Evolutionary conservation across 1,140 invertebrate genomes (phyloP).

Genomic region (Vollenhovia emeryi): DNA sequence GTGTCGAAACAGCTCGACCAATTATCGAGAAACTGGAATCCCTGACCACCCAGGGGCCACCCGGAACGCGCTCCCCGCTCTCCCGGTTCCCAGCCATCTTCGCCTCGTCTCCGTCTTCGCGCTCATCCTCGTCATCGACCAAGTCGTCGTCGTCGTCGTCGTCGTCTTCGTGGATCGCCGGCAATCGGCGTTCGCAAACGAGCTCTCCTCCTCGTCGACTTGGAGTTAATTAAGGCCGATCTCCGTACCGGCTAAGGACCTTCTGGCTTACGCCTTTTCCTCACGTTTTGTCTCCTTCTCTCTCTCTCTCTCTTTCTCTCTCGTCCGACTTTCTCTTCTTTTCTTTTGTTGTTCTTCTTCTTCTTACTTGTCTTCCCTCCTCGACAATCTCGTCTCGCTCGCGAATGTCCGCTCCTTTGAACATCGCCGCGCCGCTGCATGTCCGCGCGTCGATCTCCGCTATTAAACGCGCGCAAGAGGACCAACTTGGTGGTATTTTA

Average conservation of each 20-base stretch:
- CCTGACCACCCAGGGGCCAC: constrained; percentile 82
- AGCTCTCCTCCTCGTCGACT: constrained; percentile 76
- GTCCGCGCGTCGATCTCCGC: constrained; percentile 48
- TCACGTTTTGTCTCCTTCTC: constrained; percentile 42
- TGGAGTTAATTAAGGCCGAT: constrained; percentile 85
- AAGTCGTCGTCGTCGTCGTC: constrained; percentile 28
- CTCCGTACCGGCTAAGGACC: constrained; percentile 80
- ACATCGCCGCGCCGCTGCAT: constrained; percentile 24
- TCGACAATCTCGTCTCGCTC: constrained; percentile 38
- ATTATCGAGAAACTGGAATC: constrained; percentile 86
- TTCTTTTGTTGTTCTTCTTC: constrained; percentile 26
- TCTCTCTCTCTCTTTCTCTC: constrained; percentile 7
- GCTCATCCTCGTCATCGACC: constrained; percentile 45
- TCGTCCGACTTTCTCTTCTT: constrained; percentile 1
- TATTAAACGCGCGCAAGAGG: constrained; percentile 53
- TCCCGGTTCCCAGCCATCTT: constrained; percentile 49
- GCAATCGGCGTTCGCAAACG: constrained; percentile 78
- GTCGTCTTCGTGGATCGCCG: constrained; percentile 50
- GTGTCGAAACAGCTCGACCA: constrained; percentile 86
- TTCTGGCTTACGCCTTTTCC: constrained; percentile 79
- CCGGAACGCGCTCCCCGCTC: constrained; percentile 53
- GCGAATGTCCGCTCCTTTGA: constrained; percentile 45
- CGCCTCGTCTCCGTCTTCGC: constrained; percentile 44
- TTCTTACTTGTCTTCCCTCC: constrained; percentile 24
- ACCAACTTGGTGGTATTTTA: constrained; percentile 43